Evolutionary conservation across 2,888 invertebrate genomes (phyloP).

Genomic region (Dorcus hopei): DNA sequence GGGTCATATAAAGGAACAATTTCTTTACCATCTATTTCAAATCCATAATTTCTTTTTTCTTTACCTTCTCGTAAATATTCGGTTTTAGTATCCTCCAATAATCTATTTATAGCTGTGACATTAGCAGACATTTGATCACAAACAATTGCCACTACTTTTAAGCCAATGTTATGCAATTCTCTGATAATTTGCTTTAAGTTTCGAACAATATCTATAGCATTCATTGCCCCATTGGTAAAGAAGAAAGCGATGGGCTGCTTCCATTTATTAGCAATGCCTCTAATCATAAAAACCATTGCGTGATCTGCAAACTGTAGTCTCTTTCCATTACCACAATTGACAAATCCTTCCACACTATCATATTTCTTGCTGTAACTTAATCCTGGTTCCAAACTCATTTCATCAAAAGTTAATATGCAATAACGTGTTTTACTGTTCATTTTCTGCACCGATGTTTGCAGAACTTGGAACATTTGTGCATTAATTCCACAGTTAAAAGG

Average conservation of each 20-base stretch:
- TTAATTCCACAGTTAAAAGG: conserved; percentile 8
- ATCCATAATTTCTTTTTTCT: too few relatives aligned
- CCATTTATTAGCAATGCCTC: too few relatives aligned
- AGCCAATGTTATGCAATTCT: not conserved
- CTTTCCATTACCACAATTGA: conserved; percentile 9
- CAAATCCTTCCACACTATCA: conserved; percentile 14
- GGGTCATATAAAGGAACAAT: too few relatives aligned
- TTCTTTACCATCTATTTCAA: too few relatives aligned
- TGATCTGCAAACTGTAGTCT: conserved; percentile 7
- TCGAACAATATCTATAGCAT: not conserved
- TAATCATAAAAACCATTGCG: not conserved
- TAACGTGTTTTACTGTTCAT: not conserved
- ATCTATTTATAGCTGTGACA: too few relatives aligned
- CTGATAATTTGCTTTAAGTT: conserved; percentile 4
- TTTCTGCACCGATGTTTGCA: conserved; percentile 2
- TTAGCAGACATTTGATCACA: too few relatives aligned
- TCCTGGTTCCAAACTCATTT: conserved; percentile 10
- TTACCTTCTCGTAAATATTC: too few relatives aligned
- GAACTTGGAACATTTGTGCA: conserved; percentile 3
- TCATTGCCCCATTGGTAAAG: conserved; percentile 10
- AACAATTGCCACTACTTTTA: conserved; percentile 5
- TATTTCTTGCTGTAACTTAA: conserved; percentile 1
- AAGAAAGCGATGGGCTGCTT: not conserved
- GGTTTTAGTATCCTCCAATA: too few relatives aligned
- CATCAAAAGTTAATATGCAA: conserved; percentile 3